Evolutionary conservation across 2,888 invertebrate genomes (phyloP).

Genomic region (Acleris cristana): DNA sequence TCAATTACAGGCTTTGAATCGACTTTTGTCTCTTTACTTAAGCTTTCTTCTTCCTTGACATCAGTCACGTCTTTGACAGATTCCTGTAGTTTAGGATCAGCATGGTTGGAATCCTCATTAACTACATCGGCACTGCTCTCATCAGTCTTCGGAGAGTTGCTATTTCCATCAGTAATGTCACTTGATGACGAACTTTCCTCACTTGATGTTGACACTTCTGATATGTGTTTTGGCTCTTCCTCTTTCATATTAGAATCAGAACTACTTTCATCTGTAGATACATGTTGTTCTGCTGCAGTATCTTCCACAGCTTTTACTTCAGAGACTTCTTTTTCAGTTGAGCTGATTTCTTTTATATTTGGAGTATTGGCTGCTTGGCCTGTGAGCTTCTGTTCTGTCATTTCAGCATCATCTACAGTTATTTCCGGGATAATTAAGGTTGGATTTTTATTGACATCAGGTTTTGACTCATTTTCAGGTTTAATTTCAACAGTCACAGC

Average conservation of each 20-base stretch:
- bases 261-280: slow-evolving; percentile 65
- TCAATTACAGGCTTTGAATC: slow-evolving; percentile 54
- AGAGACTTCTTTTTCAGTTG: slow-evolving; percentile 45
- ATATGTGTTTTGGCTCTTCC: slow-evolving; percentile 65
- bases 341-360: slow-evolving; percentile 43
- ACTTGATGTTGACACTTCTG: slow-evolving; percentile 71
- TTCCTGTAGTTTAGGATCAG: slow-evolving; percentile 50
- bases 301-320: slow-evolving; percentile 47
- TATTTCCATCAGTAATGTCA: slow-evolving; percentile 76
- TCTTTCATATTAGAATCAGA: slow-evolving; percentile 69
- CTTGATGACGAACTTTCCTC: slow-evolving; percentile 78
- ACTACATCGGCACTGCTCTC: slow-evolving; percentile 56
- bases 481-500: slow-evolving; percentile 50
- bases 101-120: slow-evolving; percentile 60
- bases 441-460: slow-evolving; percentile 45
- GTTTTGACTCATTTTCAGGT: slow-evolving; percentile 61
- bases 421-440: slow-evolving; percentile 71
- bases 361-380: slow-evolving; percentile 53
- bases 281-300: slow-evolving; percentile 48
- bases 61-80: slow-evolving; percentile 43
- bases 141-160: slow-evolving; percentile 72
- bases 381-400: slow-evolving; percentile 68
- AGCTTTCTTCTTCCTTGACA: slow-evolving; percentile 42
- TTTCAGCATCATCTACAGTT: slow-evolving; percentile 74
- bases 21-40: slow-evolving; percentile 42